Conservation (phyloP, 1,140 invertebrate genomes). For the Bombus turneri region DNA sequence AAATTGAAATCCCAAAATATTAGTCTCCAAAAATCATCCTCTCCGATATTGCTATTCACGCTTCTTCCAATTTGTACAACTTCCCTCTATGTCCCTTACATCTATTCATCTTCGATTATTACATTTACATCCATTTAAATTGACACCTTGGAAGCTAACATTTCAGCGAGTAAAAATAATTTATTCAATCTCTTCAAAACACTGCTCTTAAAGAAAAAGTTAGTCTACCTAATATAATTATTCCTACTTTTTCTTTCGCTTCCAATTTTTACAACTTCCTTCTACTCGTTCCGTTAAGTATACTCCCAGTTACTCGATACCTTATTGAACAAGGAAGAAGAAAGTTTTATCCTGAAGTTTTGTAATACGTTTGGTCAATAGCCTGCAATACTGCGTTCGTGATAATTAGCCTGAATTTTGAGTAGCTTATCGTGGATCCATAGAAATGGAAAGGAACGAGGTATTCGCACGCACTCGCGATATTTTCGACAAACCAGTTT, state of each 20-base stretch:
- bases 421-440: not conserved
- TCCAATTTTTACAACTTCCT: not conserved
- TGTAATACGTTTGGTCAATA: not conserved
- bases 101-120: no score
- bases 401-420: not conserved
- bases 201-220: not conserved
- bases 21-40: no score
- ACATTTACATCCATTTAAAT: not conserved
- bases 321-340: not conserved
- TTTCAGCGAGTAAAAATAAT: not conserved
- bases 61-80: no score
- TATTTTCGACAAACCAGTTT: not conserved
- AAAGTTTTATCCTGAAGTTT: not conserved
- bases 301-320: not conserved
- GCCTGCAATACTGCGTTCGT: not conserved
- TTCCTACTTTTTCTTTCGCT: not conserved
- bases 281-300: not conserved
- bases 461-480: not conserved
- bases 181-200: not conserved
- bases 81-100: no score
- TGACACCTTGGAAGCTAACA: not conserved
- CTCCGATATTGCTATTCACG: no score
- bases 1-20: no score
- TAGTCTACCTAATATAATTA: not conserved
- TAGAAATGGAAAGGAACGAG: slow-evolving; percentile 5